These are phyloP conservation scores for Chascanopsetta lugubris DNA, from an alignment of 2,113 vertebrate genomes.

Conservation along the genomic window DNA sequence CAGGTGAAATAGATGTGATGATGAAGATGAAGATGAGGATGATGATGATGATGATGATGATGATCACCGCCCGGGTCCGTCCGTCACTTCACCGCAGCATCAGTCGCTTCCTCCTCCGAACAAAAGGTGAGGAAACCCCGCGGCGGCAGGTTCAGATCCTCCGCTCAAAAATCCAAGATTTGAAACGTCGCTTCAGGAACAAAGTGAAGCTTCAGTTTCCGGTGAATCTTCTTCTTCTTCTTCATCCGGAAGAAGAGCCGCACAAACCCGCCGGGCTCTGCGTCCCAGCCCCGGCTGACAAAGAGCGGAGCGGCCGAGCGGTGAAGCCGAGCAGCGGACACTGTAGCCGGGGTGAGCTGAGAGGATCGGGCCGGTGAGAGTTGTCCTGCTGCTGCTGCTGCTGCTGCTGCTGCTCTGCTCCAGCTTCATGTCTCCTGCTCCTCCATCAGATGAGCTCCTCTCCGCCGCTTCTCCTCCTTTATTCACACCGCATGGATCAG, in stretches of 20 bases:
- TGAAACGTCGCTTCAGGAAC: no score
- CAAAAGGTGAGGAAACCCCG: constrained; percentile 51
- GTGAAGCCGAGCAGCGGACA: constrained; percentile 17
- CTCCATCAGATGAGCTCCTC: constrained; percentile 25
- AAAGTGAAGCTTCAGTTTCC: no score
- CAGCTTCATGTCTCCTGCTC: constrained; percentile 10
- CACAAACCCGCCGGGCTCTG: constrained; percentile 30
- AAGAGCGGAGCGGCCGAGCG: constrained; percentile 49
- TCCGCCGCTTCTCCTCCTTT: constrained; percentile 44
- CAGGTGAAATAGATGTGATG: constrained; percentile 2
- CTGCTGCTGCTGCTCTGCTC: neutral
- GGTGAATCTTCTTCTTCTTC: no score
- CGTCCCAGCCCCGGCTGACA: constrained; percentile 52
- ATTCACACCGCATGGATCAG: constrained; percentile 61
- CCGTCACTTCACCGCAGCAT: constrained; percentile 55
- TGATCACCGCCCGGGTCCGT: constrained; percentile 26
- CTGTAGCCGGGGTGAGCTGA: constrained; percentile 32
- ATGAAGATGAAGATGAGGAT: no score
- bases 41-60: no score
- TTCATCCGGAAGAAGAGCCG: neutral
- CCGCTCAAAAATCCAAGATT: no score
- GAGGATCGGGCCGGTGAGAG: neutral
- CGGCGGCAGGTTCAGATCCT: no score
- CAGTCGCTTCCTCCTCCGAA: constrained; percentile 40
- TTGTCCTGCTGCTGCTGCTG: no score